These are phyloP conservation scores for Berghia stephanieae DNA, from an alignment of 1,140 invertebrate species.

Conservation along the genomic window DNA sequence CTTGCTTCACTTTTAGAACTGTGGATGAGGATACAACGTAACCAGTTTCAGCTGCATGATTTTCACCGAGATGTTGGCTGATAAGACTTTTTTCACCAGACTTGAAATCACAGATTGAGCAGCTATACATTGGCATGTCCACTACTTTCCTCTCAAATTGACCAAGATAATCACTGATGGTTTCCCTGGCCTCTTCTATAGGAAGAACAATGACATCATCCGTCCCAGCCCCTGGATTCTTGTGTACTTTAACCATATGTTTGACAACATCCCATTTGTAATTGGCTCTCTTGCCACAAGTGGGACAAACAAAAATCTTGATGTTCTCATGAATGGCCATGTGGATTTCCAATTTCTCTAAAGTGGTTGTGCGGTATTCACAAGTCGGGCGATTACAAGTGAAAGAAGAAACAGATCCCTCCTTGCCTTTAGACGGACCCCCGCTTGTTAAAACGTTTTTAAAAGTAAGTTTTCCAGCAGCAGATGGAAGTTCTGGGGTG, in stretches of 20 bases:
- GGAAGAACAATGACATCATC: slow-evolving; percentile 58
- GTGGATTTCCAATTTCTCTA: slow-evolving; percentile 60
- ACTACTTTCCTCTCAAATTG: slow-evolving; percentile 20
- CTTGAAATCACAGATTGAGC: slow-evolving; percentile 24
- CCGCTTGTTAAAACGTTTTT: too few species aligned
- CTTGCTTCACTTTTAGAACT: too few species aligned
- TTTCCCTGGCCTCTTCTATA: slow-evolving; percentile 61
- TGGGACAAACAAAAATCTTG: slow-evolving; percentile 63
- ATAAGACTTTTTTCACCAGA: slow-evolving; percentile 82
- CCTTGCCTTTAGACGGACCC: not conserved
- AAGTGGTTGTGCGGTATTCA: slow-evolving; percentile 53
- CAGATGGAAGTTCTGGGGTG: too few species aligned
- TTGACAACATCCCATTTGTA: slow-evolving; percentile 67
- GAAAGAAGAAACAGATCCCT: slow-evolving; percentile 24
- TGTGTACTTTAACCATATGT: slow-evolving; percentile 56
- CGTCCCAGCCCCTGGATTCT: slow-evolving; percentile 48
- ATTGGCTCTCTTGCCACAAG: slow-evolving; percentile 61
- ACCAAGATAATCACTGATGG: slow-evolving; percentile 59
- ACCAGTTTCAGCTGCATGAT: too few species aligned
- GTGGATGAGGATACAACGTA: too few species aligned
- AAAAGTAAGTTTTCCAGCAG: too few species aligned
- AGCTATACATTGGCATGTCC: slow-evolving; percentile 9
- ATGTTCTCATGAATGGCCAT: slow-evolving; percentile 62
- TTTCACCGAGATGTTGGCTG: too few species aligned
- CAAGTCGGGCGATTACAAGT: slow-evolving; percentile 55